A percentile compares a stretch with the other conserved stretches of the same genome.
phyloP scores from a whole-genome alignment of 2,797 vertebrate species.

The Rhabdophis nuchalis region DNA sequence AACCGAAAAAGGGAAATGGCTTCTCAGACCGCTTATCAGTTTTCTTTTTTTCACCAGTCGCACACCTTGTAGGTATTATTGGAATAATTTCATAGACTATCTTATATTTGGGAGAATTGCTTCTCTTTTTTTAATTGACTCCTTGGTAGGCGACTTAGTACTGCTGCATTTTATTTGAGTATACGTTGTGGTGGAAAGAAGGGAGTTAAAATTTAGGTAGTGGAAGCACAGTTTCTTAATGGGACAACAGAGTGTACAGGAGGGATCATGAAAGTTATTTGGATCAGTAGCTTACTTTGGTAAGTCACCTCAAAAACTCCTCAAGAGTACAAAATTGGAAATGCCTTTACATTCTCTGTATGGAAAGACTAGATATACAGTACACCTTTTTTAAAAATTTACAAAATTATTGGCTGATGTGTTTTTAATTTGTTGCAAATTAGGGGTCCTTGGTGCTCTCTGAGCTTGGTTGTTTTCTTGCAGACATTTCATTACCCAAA shows the following conservation, averaged over 20 bases:
- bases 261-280: neutral
- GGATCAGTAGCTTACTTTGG: neutral
- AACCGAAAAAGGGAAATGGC: constrained; percentile 78
- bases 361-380: neutral
- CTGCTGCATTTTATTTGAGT: neutral
- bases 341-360: neutral
- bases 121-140: neutral
- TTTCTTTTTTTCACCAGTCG: constrained; percentile 94
- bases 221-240: neutral
- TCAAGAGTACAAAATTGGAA: neutral
- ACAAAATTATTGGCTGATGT: neutral
- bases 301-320: neutral
- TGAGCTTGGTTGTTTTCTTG: neutral
- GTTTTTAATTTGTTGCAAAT: neutral
- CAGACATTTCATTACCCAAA: neutral
- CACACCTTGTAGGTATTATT: constrained; percentile 86
- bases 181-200: neutral
- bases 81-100: neutral
- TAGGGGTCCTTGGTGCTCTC: neutral
- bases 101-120: neutral
- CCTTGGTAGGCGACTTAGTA: neutral
- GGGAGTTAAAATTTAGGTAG: neutral
- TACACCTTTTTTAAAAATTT: neutral
- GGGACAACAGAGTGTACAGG: no score
- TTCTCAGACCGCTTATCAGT: constrained; percentile 69